Conservation (phyloP, 1,140 invertebrate genomes). For the Bicyclus anynana region DNA sequence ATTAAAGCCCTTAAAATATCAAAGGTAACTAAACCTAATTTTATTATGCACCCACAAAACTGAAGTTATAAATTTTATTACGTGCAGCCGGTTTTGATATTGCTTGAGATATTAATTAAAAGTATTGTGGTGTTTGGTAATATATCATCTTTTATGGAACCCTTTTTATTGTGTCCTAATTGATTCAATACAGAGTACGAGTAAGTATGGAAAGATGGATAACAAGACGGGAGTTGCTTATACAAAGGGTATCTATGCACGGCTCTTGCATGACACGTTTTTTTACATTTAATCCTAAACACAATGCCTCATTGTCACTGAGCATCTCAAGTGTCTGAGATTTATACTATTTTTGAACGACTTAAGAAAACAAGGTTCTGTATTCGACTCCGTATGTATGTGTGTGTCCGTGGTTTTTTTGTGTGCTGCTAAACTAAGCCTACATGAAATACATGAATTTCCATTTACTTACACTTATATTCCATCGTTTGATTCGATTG, state of each 20-base stretch:
- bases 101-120: conserved; percentile 53
- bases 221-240: conserved; percentile 42
- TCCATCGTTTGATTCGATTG: too few species aligned
- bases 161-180: conserved; percentile 54
- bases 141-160: conserved; percentile 64
- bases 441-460: too few species aligned
- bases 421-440: too few species aligned
- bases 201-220: conserved; percentile 54
- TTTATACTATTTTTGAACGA: neutral
- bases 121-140: conserved; percentile 48
- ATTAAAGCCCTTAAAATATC: neutral
- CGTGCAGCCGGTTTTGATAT: neutral
- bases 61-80: neutral
- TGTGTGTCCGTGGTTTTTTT: too few species aligned
- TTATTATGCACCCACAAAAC: neutral
- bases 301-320: neutral
- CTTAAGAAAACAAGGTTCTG: too few species aligned
- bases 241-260: conserved; percentile 26
- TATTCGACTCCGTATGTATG: neutral
- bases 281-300: conserved; percentile 8
- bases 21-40: neutral
- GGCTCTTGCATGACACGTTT: conserved; percentile 16
- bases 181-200: conserved; percentile 52
- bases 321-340: neutral
- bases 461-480: too few species aligned